A percentile compares a stretch with the other conserved stretches of the same genome.
phyloP scores from a whole-genome alignment of 2,888 invertebrate genomes.

The Mayetiola destructor region DNA sequence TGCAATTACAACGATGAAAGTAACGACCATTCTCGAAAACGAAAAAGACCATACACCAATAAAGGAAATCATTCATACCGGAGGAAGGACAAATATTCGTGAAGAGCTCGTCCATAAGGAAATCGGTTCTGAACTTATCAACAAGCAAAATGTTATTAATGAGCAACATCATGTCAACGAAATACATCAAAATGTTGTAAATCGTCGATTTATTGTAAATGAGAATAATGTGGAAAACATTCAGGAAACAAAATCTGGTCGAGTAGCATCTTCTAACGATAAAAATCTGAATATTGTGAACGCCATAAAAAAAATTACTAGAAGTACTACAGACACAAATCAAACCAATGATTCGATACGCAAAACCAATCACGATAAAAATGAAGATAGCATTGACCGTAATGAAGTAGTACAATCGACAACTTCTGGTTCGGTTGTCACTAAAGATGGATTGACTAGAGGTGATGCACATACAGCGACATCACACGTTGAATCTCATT shows the following conservation, averaged over 20 bases:
- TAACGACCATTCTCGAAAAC: conserved; percentile 32
- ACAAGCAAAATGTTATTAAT: conserved; percentile 17
- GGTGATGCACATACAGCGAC: too few species aligned
- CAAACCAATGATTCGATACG: too few species aligned
- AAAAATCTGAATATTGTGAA: too few species aligned
- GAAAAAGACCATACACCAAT: conserved; percentile 29
- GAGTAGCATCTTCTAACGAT: too few species aligned
- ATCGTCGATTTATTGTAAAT: not conserved
- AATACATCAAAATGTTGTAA: conserved; percentile 1
- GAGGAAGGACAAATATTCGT: conserved; percentile 19
- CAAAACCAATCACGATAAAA: too few species aligned
- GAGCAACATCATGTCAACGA: conserved; percentile 8
- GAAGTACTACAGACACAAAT: too few species aligned
- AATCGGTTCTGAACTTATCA: conserved; percentile 19
- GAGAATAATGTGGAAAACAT: conserved; percentile 15
- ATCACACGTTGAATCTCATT: not conserved
- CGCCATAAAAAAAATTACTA: too few species aligned
- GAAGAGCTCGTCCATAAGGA: conserved; percentile 1
- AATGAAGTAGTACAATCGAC: too few species aligned
- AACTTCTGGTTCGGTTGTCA: too few species aligned
- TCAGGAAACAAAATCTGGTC: not conserved
- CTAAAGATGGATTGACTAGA: too few species aligned
- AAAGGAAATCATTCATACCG: conserved; percentile 29
- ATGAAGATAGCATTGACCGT: too few species aligned
- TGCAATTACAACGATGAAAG: conserved; percentile 38